These are phyloP conservation scores for Orius laevigatus DNA, from an alignment of 1,140 invertebrate species.

Conservation along the genomic window DNA sequence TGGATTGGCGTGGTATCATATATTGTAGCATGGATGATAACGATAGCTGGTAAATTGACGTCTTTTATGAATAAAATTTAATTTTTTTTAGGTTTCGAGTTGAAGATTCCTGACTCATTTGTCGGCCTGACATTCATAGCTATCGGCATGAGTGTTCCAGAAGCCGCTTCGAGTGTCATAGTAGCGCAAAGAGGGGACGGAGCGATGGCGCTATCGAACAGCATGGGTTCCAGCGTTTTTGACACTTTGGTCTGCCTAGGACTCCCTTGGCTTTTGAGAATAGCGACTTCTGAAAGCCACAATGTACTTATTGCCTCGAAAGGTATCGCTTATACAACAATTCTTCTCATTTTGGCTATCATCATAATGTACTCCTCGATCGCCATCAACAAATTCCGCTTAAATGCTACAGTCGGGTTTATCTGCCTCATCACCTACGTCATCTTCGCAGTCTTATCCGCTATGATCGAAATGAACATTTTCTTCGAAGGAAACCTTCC, in stretches of 20 bases:
- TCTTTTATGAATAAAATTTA: too few relatives aligned
- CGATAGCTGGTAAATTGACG: conserved; percentile 40
- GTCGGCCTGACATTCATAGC: conserved; percentile 75
- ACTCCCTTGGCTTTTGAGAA: conserved; percentile 33
- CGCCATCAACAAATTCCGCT: conserved; percentile 24
- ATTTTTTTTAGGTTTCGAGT: conserved; percentile 37
- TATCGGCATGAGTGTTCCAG: conserved; percentile 70
- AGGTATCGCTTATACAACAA: conserved; percentile 26
- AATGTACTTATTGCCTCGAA: conserved; percentile 23
- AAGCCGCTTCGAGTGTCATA: conserved; percentile 64
- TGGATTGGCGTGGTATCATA: conserved; percentile 49
- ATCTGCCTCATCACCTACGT: conserved; percentile 20
- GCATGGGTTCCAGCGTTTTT: conserved; percentile 34
- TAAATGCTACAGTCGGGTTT: conserved; percentile 21
- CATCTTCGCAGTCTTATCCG: conserved; percentile 23
- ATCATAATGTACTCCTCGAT: conserved; percentile 22
- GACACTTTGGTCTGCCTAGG: conserved; percentile 35
- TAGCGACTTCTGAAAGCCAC: conserved; percentile 21
- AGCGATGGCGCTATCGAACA: conserved; percentile 34
- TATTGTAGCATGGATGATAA: conserved; percentile 54
- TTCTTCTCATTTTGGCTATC: conserved; percentile 24
- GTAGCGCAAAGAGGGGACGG: conserved; percentile 48
- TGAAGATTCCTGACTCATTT: conserved; percentile 50
- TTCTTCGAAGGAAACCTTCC: conserved; percentile 16
- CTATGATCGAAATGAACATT: conserved; percentile 18